phyloP scores from a whole-genome alignment of 2,888 invertebrate species.

The Pristionchus maxplancki region DNA sequence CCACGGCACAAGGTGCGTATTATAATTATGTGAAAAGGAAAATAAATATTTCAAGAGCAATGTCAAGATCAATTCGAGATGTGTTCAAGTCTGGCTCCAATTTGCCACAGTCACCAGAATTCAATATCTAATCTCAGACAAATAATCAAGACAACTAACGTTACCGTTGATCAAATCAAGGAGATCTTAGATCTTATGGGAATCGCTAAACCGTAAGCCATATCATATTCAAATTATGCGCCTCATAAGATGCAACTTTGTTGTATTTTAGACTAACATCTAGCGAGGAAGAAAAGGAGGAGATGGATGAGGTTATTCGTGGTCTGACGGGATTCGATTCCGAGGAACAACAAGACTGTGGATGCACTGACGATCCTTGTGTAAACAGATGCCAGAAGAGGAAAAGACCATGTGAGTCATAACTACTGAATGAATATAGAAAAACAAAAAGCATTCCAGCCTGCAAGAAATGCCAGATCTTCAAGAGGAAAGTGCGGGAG shows the following conservation, averaged over 20 bases:
- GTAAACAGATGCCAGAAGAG: slow-evolving; percentile 1
- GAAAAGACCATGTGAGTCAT: not conserved
- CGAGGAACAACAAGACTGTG: not conserved
- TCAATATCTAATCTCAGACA: not conserved
- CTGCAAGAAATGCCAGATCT: slow-evolving; percentile 44
- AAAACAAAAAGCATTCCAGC: slow-evolving; percentile 6
- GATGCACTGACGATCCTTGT: slow-evolving; percentile 27
- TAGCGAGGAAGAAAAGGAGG: not conserved
- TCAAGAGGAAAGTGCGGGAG: slow-evolving; percentile 44
- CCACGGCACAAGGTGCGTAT: not conserved
- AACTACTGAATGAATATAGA: not conserved
- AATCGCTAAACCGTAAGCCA: not conserved
- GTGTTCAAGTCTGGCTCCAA: not conserved
- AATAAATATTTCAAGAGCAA: not conserved
- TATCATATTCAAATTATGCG: no score
- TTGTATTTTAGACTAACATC: not conserved
- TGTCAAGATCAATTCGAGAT: slow-evolving; percentile 9
- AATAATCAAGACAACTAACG: not conserved
- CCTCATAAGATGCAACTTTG: not conserved
- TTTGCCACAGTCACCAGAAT: no score
- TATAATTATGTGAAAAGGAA: not conserved
- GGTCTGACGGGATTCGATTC: not conserved
- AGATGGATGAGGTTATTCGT: not conserved
- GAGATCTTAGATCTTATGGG: not conserved
- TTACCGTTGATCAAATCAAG: not conserved